Conservation (phyloP, 1,140 invertebrate species). For the Pantala flavescens region DNA sequence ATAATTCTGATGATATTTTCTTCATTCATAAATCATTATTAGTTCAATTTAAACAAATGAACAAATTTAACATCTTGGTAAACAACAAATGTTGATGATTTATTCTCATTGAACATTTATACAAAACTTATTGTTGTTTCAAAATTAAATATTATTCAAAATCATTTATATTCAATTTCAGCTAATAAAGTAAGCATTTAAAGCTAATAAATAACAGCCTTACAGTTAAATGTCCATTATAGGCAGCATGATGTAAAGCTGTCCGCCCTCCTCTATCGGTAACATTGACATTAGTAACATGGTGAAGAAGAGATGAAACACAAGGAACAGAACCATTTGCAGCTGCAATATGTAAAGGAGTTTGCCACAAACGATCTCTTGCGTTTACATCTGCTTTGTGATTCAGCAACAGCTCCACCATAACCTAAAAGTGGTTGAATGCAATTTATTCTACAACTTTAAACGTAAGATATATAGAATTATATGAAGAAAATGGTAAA, state of each 20-base stretch:
- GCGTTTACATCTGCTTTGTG: slow-evolving; percentile 48
- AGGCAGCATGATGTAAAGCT: slow-evolving; percentile 52
- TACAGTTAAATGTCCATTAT: slow-evolving; percentile 46
- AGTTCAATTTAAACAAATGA: no score
- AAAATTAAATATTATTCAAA: no score
- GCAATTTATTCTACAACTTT: neutral
- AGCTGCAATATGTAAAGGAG: slow-evolving; percentile 46
- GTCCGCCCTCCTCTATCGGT: slow-evolving; percentile 49
- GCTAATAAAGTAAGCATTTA: no score
- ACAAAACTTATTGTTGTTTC: no score
- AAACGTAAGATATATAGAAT: no score
- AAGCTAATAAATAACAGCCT: neutral
- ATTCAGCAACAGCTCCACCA: slow-evolving; percentile 43
- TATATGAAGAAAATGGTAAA: no score
- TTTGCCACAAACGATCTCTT: slow-evolving; percentile 50
- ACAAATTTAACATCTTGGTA: no score
- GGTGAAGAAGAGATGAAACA: slow-evolving; percentile 40
- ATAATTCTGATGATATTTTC: no score
- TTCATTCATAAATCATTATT: no score
- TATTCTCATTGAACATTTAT: no score
- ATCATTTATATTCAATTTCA: no score
- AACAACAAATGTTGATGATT: no score
- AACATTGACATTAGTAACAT: slow-evolving; percentile 45
- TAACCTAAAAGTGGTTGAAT: slow-evolving; percentile 33
- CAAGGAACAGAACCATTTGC: slow-evolving; percentile 48